Percentiles rank a stretch among this genome's conserved stretches.
phyloP scores from a whole-genome alignment of 1,140 invertebrate species.

The Drosophila littoralis region DNA sequence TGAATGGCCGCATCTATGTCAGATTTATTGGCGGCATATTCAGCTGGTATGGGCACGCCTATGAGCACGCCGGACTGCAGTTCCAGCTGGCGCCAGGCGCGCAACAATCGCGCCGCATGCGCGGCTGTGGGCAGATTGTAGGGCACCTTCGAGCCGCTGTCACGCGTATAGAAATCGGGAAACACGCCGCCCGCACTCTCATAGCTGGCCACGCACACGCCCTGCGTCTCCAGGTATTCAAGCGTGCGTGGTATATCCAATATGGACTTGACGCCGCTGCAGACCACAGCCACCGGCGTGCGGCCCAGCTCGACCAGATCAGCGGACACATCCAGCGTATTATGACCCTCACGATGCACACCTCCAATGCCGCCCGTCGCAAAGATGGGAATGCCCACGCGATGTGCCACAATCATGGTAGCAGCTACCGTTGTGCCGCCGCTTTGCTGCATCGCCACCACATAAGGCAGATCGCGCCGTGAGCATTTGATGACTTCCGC shows the following conservation, averaged over 20 bases:
- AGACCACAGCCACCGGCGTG: constrained; percentile 95
- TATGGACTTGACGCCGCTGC: constrained; percentile 98
- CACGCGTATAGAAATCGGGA: constrained; percentile 95
- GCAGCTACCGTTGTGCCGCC: constrained; percentile 98
- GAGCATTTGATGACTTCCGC: constrained; percentile 90
- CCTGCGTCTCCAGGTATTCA: constrained; percentile 98
- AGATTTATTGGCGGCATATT: constrained; percentile 85
- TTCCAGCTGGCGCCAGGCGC: constrained; percentile 86
- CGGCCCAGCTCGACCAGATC: constrained; percentile 96
- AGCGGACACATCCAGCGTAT: constrained; percentile 96
- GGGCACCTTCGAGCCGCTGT: constrained; percentile 89
- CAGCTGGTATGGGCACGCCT: constrained; percentile 94
- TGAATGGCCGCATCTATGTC: constrained; percentile 90
- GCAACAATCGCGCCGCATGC: constrained; percentile 91
- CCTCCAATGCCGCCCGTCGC: constrained; percentile 97
- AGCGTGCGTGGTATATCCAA: constrained; percentile 97
- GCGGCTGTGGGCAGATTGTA: constrained; percentile 87
- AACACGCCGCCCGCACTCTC: constrained; percentile 85
- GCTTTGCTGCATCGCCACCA: constrained; percentile 89
- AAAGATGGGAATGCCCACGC: constrained; percentile 95
- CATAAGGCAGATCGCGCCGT: constrained; percentile 92
- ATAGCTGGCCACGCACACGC: constrained; percentile 94
- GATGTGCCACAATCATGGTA: constrained; percentile 94
- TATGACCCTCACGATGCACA: constrained; percentile 95
- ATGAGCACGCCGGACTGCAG: constrained; percentile 93